Conservation (phyloP, 2,888 invertebrate genomes). For the Blomia tropicalis region DNA sequence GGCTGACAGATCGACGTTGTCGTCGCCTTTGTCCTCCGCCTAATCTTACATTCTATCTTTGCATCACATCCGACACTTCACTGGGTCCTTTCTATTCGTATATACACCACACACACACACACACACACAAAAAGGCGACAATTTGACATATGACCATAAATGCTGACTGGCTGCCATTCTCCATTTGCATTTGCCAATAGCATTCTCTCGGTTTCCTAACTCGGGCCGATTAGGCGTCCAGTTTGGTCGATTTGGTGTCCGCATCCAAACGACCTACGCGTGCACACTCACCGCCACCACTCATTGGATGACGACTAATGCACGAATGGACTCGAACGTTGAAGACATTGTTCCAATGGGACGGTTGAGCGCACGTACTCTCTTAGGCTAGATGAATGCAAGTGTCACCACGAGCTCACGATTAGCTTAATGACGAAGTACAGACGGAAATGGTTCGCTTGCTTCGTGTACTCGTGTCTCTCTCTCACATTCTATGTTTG, state of each 20-base stretch:
- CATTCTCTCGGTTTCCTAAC: not conserved
- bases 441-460: not conserved
- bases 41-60: conserved; percentile 5
- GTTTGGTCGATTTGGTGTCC: not conserved
- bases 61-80: conserved; percentile 8
- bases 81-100: not conserved
- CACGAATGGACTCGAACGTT: too few species aligned
- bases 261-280: not conserved
- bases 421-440: conserved; percentile 4
- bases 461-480: not conserved
- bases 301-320: too few species aligned
- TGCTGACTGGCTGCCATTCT: not conserved
- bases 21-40: conserved; percentile 15
- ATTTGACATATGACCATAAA: conserved; percentile 10
- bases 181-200: conserved; percentile 7
- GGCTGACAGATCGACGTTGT: conserved; percentile 14
- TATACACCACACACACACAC: too few species aligned
- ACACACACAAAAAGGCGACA: conserved; percentile 13
- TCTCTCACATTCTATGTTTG: too few species aligned
- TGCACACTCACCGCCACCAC: not conserved
- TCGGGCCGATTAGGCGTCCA: too few species aligned
- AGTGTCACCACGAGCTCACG: conserved; percentile 10
- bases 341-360: too few species aligned
- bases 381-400: not conserved
- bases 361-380: too few species aligned